These are phyloP conservation scores for Acromyrmex heyeri DNA, from an alignment of 1,140 invertebrate genomes.

Conservation along the genomic window DNA sequence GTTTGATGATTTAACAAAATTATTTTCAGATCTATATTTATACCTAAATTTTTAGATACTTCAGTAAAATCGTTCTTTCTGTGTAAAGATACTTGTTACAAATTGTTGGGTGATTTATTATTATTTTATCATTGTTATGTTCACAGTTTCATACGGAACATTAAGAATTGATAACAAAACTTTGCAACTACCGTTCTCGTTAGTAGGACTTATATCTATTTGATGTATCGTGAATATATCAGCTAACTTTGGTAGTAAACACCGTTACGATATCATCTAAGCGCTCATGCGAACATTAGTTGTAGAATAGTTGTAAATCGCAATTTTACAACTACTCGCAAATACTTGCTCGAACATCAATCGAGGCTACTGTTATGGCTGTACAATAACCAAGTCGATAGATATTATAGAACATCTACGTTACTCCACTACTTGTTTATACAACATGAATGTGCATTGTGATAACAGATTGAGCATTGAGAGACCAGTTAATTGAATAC, in stretches of 20 bases:
- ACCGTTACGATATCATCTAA: background rate
- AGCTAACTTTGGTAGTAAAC: constrained; percentile 12
- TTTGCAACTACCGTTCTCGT: background rate
- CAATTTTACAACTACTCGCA: constrained; percentile 37
- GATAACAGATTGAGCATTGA: background rate
- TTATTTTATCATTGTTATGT: background rate
- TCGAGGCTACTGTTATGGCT: constrained; percentile 8
- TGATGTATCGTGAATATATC: background rate
- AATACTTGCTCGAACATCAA: constrained; percentile 23
- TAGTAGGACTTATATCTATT: background rate
- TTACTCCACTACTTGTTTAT: background rate
- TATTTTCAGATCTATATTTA: too few relatives aligned
- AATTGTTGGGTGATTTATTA: background rate
- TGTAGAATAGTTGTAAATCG: background rate
- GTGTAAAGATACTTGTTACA: background rate
- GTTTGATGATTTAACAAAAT: too few relatives aligned
- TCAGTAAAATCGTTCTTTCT: too few relatives aligned
- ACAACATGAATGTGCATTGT: constrained; percentile 27
- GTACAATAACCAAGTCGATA: constrained; percentile 13
- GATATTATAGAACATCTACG: background rate
- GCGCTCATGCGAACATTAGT: background rate
- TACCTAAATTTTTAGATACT: too few relatives aligned
- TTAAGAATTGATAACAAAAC: background rate
- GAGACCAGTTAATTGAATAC: constrained; percentile 53
- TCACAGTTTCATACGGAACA: background rate